Conservation (phyloP, 2,113 vertebrate species). For the Xenotilapia caudafasciata region DNA sequence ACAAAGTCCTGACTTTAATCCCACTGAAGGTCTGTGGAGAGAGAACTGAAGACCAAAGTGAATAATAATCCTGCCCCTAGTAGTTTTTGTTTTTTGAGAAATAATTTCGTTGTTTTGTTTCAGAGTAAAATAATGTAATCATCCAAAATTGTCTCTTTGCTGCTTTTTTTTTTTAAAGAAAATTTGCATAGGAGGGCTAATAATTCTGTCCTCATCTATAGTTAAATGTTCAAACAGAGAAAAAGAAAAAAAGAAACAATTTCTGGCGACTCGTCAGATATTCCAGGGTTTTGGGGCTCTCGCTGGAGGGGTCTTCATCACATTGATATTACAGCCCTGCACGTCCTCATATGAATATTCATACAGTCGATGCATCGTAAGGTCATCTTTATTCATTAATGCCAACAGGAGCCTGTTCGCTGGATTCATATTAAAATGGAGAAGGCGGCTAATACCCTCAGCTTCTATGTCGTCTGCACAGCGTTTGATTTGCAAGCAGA, state of each 20-base stretch:
- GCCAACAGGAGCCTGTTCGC: background rate
- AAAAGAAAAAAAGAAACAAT: background rate
- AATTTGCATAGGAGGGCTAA: background rate
- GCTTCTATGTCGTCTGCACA: constrained; percentile 81
- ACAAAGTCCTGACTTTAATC: background rate
- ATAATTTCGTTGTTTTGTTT: background rate
- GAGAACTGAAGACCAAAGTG: background rate
- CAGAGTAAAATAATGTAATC: background rate
- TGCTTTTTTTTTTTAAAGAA: background rate
- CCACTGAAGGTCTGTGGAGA: background rate
- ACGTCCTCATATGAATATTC: background rate
- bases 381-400: background rate
- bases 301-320: background rate
- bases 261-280: background rate
- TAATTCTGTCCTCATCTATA: background rate
- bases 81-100: background rate
- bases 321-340: background rate
- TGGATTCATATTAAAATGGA: background rate
- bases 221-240: background rate
- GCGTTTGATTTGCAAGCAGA: constrained; percentile 93
- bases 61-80: background rate
- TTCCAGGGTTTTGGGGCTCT: background rate
- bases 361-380: background rate
- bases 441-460: constrained; percentile 69
- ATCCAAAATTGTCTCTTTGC: background rate